Base-by-base conservation (phyloP, 2,888 invertebrate genomes). In the Andrena chrysosceles region DNA sequence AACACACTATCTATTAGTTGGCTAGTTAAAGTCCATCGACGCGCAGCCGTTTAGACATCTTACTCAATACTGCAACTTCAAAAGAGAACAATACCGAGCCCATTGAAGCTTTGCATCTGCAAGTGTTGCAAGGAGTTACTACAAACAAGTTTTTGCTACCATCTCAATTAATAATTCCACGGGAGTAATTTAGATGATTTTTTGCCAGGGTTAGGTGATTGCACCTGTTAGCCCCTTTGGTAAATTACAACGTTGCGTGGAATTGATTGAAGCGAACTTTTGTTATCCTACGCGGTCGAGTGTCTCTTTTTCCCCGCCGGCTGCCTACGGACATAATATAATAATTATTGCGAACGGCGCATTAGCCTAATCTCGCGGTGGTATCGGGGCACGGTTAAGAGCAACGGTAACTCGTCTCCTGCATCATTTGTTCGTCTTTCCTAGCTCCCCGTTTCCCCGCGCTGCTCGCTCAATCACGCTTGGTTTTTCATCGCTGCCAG, bases 401-500 rank as follows among this genome's bases (percentile, higher is more conserved):
- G 90, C 91, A 92, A 92, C 92, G 92, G 93, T 92, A 91, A 90
- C 84, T 86, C 81, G 62, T 62, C 75, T 80, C 80, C 62, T 63
- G 85, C 80, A 89, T 88, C 89, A 83, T 85, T 88, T 84, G 52
- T 48, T 68, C 54, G 66, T 48, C 20, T 56, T 66, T 20, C 42
- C 42, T 49, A 35, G 26, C 60, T 63, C 54, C 60, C 66, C 68
- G 70, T 35, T 72, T 23, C 59, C 64, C 59, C 2, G 2, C 1
- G 7, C n/a, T 10, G 6, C n/a, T 42, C 48, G 6, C 56, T 59
- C 33, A 48, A 48, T 72, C 56, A 6, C 52, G 7, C 63, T 62
- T 10, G 31, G 59, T 64, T 63, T 74, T 67, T 77, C 29, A 59
- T n/a, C n/a, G 16, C 10, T 20, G 8, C 10, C 42, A 52, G 2